A percentile compares a stretch with the other conserved stretches of the same genome.
Evolutionary conservation across 2,113 vertebrate genomes (phyloP).

Genomic region (Cephalopterus ornatus): DNA sequence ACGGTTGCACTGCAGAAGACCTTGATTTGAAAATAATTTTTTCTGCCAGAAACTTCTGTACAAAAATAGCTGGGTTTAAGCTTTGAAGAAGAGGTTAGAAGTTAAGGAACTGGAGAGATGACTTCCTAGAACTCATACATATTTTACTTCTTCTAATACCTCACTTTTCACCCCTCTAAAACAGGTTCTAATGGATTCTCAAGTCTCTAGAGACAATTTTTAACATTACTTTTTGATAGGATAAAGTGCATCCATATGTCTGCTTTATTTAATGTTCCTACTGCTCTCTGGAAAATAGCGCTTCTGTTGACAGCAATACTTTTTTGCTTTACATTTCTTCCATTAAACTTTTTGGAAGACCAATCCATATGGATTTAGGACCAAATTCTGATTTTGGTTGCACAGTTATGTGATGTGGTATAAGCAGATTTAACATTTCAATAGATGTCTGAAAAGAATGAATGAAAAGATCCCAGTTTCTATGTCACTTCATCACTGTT

Average conservation of each 20-base stretch:
- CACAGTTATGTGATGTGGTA: background rate
- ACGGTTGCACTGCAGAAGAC: background rate
- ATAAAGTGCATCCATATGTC: conserved; percentile 16
- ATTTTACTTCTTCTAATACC: conserved; percentile 41
- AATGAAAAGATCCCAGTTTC: background rate
- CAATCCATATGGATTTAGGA: background rate
- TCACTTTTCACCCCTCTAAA: background rate
- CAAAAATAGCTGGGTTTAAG: background rate
- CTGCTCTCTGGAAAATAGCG: background rate
- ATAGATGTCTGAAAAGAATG: background rate
- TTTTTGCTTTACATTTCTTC: background rate
- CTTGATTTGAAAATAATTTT: background rate
- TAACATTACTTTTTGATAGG: background rate
- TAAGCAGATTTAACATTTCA: background rate
- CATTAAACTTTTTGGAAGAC: background rate
- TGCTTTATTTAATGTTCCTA: background rate
- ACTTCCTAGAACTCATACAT: conserved; percentile 15
- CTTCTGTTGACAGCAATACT: background rate
- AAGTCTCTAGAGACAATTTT: background rate
- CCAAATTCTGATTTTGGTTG: background rate
- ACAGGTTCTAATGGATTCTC: conserved; percentile 21
- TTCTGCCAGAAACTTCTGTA: background rate
- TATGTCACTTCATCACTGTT: background rate
- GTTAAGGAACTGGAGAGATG: background rate
- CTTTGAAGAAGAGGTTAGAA: conserved; percentile 10